A percentile compares a stretch with the other conserved stretches of the same genome.
Conservation (phyloP, 1,140 invertebrate species). For the Goniozus legneri region DNA sequence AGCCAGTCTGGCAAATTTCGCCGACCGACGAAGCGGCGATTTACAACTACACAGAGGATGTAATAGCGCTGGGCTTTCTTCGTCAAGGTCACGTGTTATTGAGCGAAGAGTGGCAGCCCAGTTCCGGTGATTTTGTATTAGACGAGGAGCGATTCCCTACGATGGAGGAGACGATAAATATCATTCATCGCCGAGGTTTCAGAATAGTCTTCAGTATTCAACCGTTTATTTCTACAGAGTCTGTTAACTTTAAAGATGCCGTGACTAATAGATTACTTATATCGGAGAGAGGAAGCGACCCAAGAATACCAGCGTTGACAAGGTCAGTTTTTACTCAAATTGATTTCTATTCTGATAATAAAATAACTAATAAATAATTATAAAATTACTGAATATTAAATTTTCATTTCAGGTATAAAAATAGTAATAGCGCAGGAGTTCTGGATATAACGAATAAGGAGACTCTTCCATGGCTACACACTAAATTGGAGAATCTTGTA, state of each 20-base stretch:
- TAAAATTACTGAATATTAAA: background rate
- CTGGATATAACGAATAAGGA: conserved; percentile 81
- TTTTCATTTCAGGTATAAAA: conserved; percentile 59
- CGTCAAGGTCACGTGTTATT: conserved; percentile 77
- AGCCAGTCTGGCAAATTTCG: conserved; percentile 82
- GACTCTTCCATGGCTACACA: conserved; percentile 74
- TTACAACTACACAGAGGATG: conserved; percentile 78
- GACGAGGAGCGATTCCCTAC: conserved; percentile 70
- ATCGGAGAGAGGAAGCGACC: conserved; percentile 68
- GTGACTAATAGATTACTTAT: conserved; percentile 69
- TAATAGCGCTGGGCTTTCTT: conserved; percentile 70
- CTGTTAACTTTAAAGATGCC: conserved; percentile 72
- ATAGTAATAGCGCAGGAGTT: conserved; percentile 72
- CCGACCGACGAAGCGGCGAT: conserved; percentile 67
- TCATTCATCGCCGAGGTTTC: conserved; percentile 79
- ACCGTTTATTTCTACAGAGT: conserved; percentile 84
- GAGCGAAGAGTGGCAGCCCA: conserved; percentile 80
- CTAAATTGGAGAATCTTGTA: conserved; percentile 68
- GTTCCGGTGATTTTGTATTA: conserved; percentile 74
- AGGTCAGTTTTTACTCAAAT: too few species aligned
- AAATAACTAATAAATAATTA: too few species aligned
- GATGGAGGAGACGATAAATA: conserved; percentile 74
- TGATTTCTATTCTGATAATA: too few species aligned
- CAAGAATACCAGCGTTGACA: conserved; percentile 71
- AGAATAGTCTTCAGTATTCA: conserved; percentile 80